Evolutionary conservation across 2,113 vertebrate species (phyloP).

Genomic region (Thunnus thynnus): DNA sequence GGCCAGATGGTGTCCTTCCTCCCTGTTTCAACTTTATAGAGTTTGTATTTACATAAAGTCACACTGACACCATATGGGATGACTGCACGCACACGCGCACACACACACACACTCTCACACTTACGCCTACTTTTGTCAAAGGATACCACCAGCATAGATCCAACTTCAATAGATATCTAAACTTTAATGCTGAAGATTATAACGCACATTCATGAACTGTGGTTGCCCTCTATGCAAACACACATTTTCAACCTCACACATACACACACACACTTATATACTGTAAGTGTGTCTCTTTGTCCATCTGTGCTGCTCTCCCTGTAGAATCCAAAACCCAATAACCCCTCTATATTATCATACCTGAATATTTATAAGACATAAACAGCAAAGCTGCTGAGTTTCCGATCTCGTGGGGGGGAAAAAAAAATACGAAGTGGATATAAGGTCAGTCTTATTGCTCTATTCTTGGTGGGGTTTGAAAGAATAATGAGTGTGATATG

Average conservation of each 20-base stretch:
- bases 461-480: neutral
- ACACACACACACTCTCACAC: conserved; percentile 6
- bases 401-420: conserved; percentile 24
- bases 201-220: conserved; percentile 38
- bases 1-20: conserved; percentile 80
- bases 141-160: conserved; percentile 13
- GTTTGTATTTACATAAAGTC: conserved; percentile 72
- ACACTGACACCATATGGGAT: conserved; percentile 61
- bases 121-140: neutral
- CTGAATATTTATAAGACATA: conserved; percentile 80
- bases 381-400: conserved; percentile 60
- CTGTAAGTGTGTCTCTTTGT: conserved; percentile 35
- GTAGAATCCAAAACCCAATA: conserved; percentile 54
- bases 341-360: conserved; percentile 72
- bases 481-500: conserved; percentile 32
- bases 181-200: conserved; percentile 29
- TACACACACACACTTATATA: neutral
- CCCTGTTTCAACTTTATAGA: conserved; percentile 63
- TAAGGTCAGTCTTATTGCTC: conserved; percentile 45
- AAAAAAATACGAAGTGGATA: conserved; percentile 21
- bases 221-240: conserved; percentile 5
- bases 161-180: conserved; percentile 7
- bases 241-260: conserved; percentile 12
- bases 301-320: conserved; percentile 74
- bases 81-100: neutral